Evolutionary conservation across 1,140 invertebrate genomes (phyloP).

Genomic region (Acromyrmex charruanus): DNA sequence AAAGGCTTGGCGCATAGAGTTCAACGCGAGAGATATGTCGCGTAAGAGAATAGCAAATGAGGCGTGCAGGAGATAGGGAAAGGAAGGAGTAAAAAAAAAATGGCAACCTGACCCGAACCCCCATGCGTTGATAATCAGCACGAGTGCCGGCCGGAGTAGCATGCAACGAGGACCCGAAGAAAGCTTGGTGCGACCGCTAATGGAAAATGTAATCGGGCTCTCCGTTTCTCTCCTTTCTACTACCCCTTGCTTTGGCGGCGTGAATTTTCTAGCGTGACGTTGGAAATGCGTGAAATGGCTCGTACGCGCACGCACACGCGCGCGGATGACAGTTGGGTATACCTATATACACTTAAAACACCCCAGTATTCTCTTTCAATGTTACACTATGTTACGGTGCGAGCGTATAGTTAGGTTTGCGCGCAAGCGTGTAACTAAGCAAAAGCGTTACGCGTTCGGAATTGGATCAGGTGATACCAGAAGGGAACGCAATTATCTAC

Average conservation of each 20-base stretch:
- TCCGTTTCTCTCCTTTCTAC: slow-evolving; percentile 38
- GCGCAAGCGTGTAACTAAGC: slow-evolving; percentile 45
- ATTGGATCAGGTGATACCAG: slow-evolving; percentile 51
- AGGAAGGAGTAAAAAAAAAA: slow-evolving; percentile 36
- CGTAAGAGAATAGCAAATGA: slow-evolving; percentile 72
- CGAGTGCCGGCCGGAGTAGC: slow-evolving; percentile 56
- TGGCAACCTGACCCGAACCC: slow-evolving; percentile 59
- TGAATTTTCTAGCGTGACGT: slow-evolving; percentile 50
- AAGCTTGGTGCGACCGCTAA: slow-evolving; percentile 70
- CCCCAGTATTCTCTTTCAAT: neutral
- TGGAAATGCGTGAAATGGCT: slow-evolving; percentile 42
- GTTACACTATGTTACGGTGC: neutral
- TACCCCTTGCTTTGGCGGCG: neutral
- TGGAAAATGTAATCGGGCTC: slow-evolving; percentile 76
- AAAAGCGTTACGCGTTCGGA: slow-evolving; percentile 28
- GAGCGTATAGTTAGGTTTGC: slow-evolving; percentile 6
- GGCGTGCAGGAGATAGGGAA: slow-evolving; percentile 48
- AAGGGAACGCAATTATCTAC: slow-evolving; percentile 21
- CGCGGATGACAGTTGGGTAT: neutral
- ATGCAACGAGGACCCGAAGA: slow-evolving; percentile 72
- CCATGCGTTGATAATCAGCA: slow-evolving; percentile 74
- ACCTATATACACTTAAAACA: neutral
- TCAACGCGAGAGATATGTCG: slow-evolving; percentile 41
- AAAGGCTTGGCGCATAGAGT: neutral
- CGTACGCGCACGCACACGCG: neutral